Conservation (phyloP, 2,113 vertebrate genomes). For the Apeltes quadracus region DNA sequence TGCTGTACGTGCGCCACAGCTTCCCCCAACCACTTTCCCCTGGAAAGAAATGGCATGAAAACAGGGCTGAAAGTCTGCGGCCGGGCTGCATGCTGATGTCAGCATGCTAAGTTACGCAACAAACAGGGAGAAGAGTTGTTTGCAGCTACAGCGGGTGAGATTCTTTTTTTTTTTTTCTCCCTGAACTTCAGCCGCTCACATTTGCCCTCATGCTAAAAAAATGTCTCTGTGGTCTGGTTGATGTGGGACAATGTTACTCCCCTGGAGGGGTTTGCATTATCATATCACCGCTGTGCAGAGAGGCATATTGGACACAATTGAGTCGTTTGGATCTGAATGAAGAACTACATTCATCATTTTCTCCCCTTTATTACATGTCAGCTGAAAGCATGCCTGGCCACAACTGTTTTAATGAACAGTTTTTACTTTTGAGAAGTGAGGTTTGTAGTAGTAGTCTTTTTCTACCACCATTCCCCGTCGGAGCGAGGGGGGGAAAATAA, state of each 20-base stretch:
- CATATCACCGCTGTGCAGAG: neutral
- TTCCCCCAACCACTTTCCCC: constrained; percentile 85
- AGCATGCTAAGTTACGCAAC: neutral
- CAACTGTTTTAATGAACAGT: neutral
- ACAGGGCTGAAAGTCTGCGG: neutral
- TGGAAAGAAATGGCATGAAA: constrained; percentile 54
- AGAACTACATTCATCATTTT: neutral
- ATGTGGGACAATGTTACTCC: neutral
- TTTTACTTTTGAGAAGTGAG: too few relatives aligned
- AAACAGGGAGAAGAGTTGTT: neutral
- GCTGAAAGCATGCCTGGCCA: neutral
- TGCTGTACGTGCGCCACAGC: constrained; percentile 81
- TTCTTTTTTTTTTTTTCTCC: neutral
- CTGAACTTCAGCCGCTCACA: neutral
- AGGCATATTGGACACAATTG: neutral
- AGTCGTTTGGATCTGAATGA: neutral
- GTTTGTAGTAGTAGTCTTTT: too few relatives aligned
- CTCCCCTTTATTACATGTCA: neutral
- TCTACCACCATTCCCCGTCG: too few relatives aligned
- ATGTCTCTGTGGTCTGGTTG: neutral
- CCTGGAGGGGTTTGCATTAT: neutral
- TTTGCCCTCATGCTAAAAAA: neutral
- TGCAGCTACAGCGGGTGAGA: neutral
- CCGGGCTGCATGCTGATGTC: neutral
- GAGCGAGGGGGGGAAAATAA: too few relatives aligned